Evolutionary conservation across 2,797 vertebrate genomes (phyloP), one percentile per base, ranked within the genome.

Genomic region (Gymnothorax javanicus): DNA sequence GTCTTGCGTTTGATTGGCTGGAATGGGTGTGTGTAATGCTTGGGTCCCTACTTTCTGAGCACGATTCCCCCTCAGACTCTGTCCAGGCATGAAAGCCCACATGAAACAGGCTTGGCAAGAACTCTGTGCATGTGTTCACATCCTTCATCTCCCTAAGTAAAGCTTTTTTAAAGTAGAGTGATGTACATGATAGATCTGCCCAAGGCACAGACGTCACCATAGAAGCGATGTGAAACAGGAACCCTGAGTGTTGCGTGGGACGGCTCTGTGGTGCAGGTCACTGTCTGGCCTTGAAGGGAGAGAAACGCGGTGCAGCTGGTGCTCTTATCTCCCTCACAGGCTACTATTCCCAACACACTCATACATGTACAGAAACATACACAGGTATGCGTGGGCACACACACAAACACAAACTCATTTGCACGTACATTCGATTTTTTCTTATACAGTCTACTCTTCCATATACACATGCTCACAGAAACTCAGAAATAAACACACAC

Each of bases 181-280:
- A 17, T 87, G 82, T n/a, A 57, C 54, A n/a, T 83, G 56, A 79
- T 84, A 81, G 83, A 85, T 85, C 43, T 43, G 50, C 87, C 59
- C 60, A n/a, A 59, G 58, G 87, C 59, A 57, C 59, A 27, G 15
- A 58, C n/a, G 50, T 7, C 7, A 27, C 25, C 59, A 69, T 25
- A 23, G 64, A 1, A 56, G 25, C 83, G 13, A 57, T 82, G 52
- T 59, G 67, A 79, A 82, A 84, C 17, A 75, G 56, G 69, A 84
- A 84, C 54, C 71, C 59, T 57, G 52, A 82, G 57, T 50, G 6
- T 83, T 79, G 84, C 52, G 56, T 77, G 59, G 79, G 87, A 52
- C 59, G 60, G 75, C 60, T 9, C 52, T 9, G 60, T 27, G 50
- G 58, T 59, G 1, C 57, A 62, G 54, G 25, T 25, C 43, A 7